Evolutionary conservation across 2,113 vertebrate genomes (phyloP).

Genomic region (Hemiscyllium ocellatum): DNA sequence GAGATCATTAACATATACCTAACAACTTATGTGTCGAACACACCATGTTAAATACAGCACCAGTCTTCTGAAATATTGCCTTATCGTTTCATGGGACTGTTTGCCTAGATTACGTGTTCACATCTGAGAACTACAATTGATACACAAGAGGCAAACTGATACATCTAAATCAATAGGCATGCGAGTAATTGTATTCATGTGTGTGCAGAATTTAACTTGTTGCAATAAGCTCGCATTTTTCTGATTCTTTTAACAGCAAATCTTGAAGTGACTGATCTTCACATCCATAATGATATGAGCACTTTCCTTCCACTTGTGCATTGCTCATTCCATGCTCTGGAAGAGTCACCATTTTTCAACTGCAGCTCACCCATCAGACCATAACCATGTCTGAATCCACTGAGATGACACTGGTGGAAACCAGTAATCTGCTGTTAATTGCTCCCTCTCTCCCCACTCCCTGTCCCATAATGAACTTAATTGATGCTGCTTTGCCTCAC

Average conservation of each 20-base stretch:
- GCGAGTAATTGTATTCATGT: not conserved
- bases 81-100: not conserved
- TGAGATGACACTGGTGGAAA: not conserved
- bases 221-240: not conserved
- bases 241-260: not conserved
- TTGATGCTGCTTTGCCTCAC: not conserved
- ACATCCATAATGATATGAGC: not conserved
- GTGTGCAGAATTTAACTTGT: not conserved
- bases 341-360: not conserved
- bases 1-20: not conserved
- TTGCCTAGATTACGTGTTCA: not conserved
- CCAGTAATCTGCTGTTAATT: slow-evolving; percentile 4
- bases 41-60: not conserved
- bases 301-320: not conserved
- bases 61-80: not conserved
- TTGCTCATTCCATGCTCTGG: not conserved
- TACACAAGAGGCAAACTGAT: not conserved
- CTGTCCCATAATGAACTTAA: not conserved
- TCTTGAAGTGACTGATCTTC: not conserved
- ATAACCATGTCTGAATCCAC: slow-evolving; percentile 5
- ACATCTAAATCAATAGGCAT: not conserved
- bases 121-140: not conserved
- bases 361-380: not conserved
- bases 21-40: not conserved
- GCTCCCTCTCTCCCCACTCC: not conserved